These are phyloP conservation scores for Lophius americanus DNA, from an alignment of 2,797 vertebrate genomes.

Conservation along the genomic window DNA sequence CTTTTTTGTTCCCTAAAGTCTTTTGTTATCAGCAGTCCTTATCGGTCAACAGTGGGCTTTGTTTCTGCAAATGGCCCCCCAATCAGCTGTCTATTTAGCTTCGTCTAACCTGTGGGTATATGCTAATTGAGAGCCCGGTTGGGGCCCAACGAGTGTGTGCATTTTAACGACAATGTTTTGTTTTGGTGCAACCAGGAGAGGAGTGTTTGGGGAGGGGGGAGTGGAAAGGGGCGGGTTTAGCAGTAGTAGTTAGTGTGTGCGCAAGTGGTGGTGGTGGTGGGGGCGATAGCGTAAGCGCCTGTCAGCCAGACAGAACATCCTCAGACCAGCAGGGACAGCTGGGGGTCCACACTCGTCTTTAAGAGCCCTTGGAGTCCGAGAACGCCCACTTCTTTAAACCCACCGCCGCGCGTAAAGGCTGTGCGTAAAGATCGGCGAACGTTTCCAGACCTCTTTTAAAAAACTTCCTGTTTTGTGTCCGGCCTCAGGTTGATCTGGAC, in stretches of 20 bases:
- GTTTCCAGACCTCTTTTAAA: neutral
- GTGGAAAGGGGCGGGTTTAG: slow-evolving; percentile 47
- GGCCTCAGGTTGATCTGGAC: slow-evolving; percentile 30
- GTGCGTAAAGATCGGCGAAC: slow-evolving; percentile 46
- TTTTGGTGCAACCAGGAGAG: slow-evolving; percentile 69
- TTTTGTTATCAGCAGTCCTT: slow-evolving; percentile 96
- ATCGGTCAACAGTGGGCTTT: slow-evolving; percentile 94
- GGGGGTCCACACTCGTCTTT: slow-evolving; percentile 81
- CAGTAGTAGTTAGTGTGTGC: slow-evolving; percentile 54
- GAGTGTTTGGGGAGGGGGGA: slow-evolving; percentile 50
- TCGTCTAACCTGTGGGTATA: slow-evolving; percentile 88
- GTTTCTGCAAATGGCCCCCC: slow-evolving; percentile 94
- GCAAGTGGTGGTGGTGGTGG: slow-evolving; percentile 24
- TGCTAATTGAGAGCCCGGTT: slow-evolving; percentile 87
- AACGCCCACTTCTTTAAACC: slow-evolving; percentile 67
- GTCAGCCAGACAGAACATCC: slow-evolving; percentile 82
- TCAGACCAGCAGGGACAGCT: slow-evolving; percentile 79
- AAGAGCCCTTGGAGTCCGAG: slow-evolving; percentile 75
- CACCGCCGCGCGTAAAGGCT: slow-evolving; percentile 53
- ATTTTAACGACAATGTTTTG: slow-evolving; percentile 90
- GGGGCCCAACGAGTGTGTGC: slow-evolving; percentile 82
- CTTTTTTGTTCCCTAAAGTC: slow-evolving; percentile 87
- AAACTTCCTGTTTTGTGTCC: slow-evolving; percentile 10
- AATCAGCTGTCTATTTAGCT: slow-evolving; percentile 95
- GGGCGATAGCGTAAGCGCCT: slow-evolving; percentile 75